These are phyloP conservation scores for Halictus quadricinctus DNA, from an alignment of 2,888 invertebrate species.

Conservation along the genomic window DNA sequence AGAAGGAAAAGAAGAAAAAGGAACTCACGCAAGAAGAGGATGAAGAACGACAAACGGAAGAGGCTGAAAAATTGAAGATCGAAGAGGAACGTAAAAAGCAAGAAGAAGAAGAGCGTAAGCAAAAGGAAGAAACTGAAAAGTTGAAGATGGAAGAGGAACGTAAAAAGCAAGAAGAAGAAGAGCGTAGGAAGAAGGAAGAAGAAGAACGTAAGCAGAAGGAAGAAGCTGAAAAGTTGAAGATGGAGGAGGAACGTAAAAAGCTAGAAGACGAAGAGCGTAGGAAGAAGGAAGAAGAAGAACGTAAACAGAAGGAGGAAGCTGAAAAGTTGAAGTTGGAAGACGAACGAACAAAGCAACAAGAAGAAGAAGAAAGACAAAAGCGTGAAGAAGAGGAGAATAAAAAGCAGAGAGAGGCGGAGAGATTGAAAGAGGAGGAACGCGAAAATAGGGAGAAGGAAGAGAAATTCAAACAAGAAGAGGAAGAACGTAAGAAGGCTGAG, in stretches of 20 bases:
- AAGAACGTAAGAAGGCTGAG: not conserved
- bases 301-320: constrained; percentile 52
- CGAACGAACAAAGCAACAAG: too few species aligned
- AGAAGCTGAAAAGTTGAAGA: constrained; percentile 55
- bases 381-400: constrained; percentile 50
- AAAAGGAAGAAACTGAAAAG: constrained; percentile 43
- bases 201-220: constrained; percentile 59
- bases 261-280: constrained; percentile 54
- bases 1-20: constrained; percentile 48
- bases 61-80: not conserved
- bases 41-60: constrained; percentile 52
- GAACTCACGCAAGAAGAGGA: constrained; percentile 57
- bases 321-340: constrained; percentile 57
- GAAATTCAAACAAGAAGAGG: constrained; percentile 56
- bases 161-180: constrained; percentile 55
- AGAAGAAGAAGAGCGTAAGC: constrained; percentile 49
- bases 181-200: constrained; percentile 63
- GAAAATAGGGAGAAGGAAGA: too few species aligned
- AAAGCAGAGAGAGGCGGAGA: constrained; percentile 22
- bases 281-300: constrained; percentile 58
- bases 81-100: constrained; percentile 40
- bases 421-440: constrained; percentile 2
- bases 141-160: constrained; percentile 44
- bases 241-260: constrained; percentile 51
- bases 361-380: not conserved